Evolutionary conservation across 2,888 invertebrate species (phyloP).

Genomic region (Pterobdella sp.): DNA sequence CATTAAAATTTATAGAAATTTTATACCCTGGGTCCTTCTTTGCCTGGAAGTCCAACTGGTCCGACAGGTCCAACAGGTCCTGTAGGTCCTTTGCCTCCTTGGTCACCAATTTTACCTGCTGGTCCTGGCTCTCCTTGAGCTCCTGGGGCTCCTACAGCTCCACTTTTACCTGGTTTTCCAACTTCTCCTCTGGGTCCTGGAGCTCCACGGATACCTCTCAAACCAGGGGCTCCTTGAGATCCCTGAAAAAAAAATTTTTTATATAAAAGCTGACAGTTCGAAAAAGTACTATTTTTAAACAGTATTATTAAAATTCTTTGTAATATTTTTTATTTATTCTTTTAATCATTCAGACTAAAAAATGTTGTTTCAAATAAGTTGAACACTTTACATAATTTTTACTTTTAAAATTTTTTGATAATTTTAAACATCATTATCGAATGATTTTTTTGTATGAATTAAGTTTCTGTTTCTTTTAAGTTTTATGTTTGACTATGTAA

Average conservation of each 20-base stretch:
- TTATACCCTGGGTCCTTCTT: conserved; percentile 23
- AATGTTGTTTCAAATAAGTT: not conserved
- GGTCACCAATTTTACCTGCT: conserved; percentile 13
- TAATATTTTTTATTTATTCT: too few species aligned
- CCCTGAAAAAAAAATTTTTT: conserved; percentile 21
- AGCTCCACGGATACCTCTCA: conserved; percentile 10
- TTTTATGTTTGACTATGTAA: too few species aligned
- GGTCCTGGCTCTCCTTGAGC: conserved; percentile 20
- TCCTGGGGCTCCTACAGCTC: conserved; percentile 15
- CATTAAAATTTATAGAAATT: not conserved
- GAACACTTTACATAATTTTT: too few species aligned
- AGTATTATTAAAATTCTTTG: too few species aligned
- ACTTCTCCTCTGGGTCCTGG: conserved; percentile 18
- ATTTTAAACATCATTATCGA: too few species aligned
- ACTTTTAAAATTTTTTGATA: too few species aligned
- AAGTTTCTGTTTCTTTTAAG: too few species aligned
- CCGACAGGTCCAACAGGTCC: conserved; percentile 25
- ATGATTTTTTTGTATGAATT: too few species aligned
- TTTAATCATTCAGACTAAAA: not conserved
- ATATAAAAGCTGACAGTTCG: too few species aligned
- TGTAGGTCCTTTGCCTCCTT: conserved; percentile 4
- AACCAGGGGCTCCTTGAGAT: conserved; percentile 15
- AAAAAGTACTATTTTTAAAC: too few species aligned
- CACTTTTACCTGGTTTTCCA: conserved; percentile 22
- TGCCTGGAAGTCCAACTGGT: conserved; percentile 19